These are phyloP conservation scores for Nyctereutes procyonoides DNA, from an alignment of 2,113 vertebrate genomes.

Conservation along the genomic window DNA sequence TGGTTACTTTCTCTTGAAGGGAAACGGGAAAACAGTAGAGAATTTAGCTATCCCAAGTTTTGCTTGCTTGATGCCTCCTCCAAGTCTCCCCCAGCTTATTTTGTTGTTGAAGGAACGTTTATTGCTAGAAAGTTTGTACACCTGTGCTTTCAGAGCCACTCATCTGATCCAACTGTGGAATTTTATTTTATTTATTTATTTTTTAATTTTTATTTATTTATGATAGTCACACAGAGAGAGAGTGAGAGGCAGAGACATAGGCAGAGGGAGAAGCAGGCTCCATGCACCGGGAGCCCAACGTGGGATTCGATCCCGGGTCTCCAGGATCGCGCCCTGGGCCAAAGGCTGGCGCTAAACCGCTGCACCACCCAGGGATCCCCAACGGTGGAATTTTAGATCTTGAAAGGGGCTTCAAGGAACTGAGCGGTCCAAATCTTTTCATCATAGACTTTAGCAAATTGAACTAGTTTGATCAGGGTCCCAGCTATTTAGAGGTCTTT, in stretches of 20 bases:
- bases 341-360: too few species aligned
- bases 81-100: not conserved
- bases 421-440: not conserved
- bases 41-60: not conserved
- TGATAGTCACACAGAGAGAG: too few species aligned
- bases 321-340: too few species aligned
- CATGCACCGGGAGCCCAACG: too few species aligned
- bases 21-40: not conserved
- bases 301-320: too few species aligned
- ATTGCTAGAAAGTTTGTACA: not conserved
- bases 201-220: too few species aligned
- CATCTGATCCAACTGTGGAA: not conserved
- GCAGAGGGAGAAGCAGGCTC: too few species aligned
- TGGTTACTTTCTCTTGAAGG: not conserved
- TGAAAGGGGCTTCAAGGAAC: not conserved
- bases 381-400: constrained; percentile 39
- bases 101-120: not conserved
- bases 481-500: not conserved
- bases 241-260: too few species aligned
- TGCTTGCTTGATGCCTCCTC: not conserved
- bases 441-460: not conserved
- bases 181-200: too few species aligned
- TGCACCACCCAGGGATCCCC: too few species aligned
- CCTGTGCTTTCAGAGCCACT: not conserved
- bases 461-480: not conserved